Evolutionary conservation across 2,113 vertebrate genomes (phyloP).

Genomic region (Pterocles burchelli): DNA sequence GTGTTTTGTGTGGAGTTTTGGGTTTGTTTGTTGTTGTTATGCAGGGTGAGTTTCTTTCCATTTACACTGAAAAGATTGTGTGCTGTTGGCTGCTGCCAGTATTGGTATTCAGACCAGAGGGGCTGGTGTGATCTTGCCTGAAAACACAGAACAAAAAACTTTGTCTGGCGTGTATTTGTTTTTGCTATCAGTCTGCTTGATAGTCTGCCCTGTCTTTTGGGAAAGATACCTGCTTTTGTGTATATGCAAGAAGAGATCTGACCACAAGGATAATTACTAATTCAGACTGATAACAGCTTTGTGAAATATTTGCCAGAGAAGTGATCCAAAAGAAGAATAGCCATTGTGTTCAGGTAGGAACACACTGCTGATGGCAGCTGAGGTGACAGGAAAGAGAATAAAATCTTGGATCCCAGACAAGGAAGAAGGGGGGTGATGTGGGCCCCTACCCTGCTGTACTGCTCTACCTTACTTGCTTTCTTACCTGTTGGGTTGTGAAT

Average conservation of each 20-base stretch:
- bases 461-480: neutral
- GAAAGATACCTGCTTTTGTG: neutral
- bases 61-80: neutral
- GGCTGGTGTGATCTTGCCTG: neutral
- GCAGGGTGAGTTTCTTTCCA: neutral
- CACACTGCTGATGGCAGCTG: neutral
- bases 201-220: neutral
- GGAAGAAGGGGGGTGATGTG: neutral
- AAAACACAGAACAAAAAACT: neutral
- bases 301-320: slow-evolving; percentile 41
- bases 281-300: neutral
- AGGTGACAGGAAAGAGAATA: neutral
- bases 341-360: neutral
- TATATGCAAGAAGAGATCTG: neutral
- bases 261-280: neutral
- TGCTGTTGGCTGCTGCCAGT: neutral
- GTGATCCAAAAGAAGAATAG: neutral
- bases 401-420: neutral
- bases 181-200: slow-evolving; percentile 13
- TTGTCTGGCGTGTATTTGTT: neutral
- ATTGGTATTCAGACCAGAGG: neutral
- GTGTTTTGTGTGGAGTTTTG: neutral
- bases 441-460: neutral
- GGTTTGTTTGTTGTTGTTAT: neutral
- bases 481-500: neutral